Evolutionary conservation across 2,113 vertebrate species (phyloP).

Genomic region (Catharus fuscescens): DNA sequence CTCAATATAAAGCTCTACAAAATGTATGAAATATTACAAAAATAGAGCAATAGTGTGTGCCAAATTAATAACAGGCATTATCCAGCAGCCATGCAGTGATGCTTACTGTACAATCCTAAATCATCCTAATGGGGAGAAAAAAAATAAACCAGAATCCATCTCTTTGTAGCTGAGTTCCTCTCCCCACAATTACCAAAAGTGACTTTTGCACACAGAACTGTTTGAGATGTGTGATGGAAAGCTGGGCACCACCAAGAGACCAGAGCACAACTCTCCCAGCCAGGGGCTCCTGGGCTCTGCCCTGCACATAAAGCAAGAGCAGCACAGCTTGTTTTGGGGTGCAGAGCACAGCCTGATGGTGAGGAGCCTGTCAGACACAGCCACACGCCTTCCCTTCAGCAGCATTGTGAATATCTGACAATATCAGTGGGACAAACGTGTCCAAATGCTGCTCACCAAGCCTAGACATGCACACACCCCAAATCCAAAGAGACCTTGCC

Average conservation of each 20-base stretch:
- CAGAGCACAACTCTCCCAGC: background rate
- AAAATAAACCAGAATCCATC: slow-evolving; percentile 31
- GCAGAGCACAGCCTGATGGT: background rate
- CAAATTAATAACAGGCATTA: slow-evolving; percentile 52
- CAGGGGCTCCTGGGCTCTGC: background rate
- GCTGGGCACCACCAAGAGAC: background rate
- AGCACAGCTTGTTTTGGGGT: background rate
- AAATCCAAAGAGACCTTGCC: background rate
- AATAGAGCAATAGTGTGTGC: slow-evolving; percentile 24
- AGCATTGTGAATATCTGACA: background rate
- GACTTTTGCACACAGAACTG: background rate
- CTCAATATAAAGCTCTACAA: background rate
- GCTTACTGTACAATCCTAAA: slow-evolving; percentile 43
- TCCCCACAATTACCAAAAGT: slow-evolving; percentile 5
- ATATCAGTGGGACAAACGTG: background rate
- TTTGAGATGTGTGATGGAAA: background rate
- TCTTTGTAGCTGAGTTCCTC: slow-evolving; percentile 4
- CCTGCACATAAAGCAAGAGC: background rate
- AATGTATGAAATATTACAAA: slow-evolving; percentile 22
- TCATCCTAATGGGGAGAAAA: slow-evolving; percentile 8
- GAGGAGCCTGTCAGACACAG: background rate
- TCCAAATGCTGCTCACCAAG: background rate
- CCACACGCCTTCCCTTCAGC: background rate
- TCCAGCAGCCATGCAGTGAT: slow-evolving; percentile 22
- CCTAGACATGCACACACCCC: background rate